Evolutionary conservation across 1,140 invertebrate species (phyloP).

Genomic region (Cardiocondyla obscurior): DNA sequence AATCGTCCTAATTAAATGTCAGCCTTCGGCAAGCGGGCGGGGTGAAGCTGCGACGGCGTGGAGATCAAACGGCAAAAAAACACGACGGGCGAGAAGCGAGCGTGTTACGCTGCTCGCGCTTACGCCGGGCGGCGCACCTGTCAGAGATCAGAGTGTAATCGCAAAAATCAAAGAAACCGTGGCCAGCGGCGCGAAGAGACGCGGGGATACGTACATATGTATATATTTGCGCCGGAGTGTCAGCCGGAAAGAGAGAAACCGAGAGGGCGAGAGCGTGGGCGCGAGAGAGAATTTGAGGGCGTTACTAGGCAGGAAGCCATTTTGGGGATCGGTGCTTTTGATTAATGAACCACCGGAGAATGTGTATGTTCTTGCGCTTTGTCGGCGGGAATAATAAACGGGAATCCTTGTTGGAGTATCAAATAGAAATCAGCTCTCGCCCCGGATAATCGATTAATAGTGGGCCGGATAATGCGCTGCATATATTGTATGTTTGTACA

Average conservation of each 20-base stretch:
- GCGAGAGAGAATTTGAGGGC: constrained; percentile 69
- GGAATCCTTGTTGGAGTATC: constrained; percentile 64
- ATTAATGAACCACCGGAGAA: constrained; percentile 67
- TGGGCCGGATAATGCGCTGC: constrained; percentile 49
- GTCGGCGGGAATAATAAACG: constrained; percentile 51
- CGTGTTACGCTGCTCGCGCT: constrained; percentile 30
- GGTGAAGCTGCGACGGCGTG: neutral
- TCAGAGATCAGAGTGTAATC: constrained; percentile 68
- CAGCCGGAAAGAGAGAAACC: constrained; percentile 23
- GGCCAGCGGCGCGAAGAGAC: constrained; percentile 60
- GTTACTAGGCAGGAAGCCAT: constrained; percentile 78
- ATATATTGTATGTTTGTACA: neutral
- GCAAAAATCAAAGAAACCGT: constrained; percentile 72
- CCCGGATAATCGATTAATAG: constrained; percentile 65
- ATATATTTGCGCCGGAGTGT: constrained; percentile 64
- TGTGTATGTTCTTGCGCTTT: constrained; percentile 55
- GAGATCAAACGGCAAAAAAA: constrained; percentile 37
- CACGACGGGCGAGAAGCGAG: constrained; percentile 36
- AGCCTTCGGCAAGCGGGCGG: neutral
- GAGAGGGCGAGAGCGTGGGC: neutral
- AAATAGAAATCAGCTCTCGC: constrained; percentile 64
- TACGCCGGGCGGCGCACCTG: constrained; percentile 57
- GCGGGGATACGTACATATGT: constrained; percentile 61
- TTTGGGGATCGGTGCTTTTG: constrained; percentile 68
- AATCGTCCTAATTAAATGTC: constrained; percentile 44